Evolutionary conservation across 2,797 vertebrate species (phyloP).

Genomic region (Melanotaenia maccullochi): DNA sequence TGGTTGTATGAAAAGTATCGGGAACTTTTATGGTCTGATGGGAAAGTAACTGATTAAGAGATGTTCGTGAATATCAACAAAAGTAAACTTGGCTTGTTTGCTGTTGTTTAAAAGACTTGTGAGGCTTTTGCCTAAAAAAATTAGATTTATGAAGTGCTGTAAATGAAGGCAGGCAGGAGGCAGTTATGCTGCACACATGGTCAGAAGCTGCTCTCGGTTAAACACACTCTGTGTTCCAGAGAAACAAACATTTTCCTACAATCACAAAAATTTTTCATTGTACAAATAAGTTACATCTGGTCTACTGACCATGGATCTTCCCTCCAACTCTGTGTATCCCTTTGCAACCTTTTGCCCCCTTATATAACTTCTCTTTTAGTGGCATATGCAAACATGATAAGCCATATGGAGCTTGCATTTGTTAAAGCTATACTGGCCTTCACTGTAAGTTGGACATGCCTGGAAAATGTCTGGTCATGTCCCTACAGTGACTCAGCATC

Average conservation of each 20-base stretch:
- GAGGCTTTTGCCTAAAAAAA: conserved; percentile 6
- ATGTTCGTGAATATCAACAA: conserved; percentile 22
- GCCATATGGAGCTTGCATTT: neutral
- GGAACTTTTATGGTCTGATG: conserved; percentile 5
- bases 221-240: conserved; percentile 19
- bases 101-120: conserved; percentile 19
- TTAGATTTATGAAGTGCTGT: conserved; percentile 43
- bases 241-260: conserved; percentile 14
- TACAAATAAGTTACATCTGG: conserved; percentile 2
- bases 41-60: conserved; percentile 25
- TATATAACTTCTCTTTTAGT: conserved; percentile 23
- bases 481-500: conserved; percentile 56
- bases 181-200: conserved; percentile 58
- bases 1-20: conserved; percentile 15
- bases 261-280: neutral
- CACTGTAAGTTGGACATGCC: conserved; percentile 5
- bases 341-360: conserved; percentile 3
- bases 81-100: conserved; percentile 30
- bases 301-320: neutral
- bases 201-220: conserved; percentile 47
- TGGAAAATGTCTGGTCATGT: conserved; percentile 47
- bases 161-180: conserved; percentile 44
- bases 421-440: conserved; percentile 1
- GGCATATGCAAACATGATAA: conserved; percentile 33
- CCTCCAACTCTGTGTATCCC: neutral